These are phyloP conservation scores for Parnassius smintheus DNA, from an alignment of 2,888 invertebrate genomes.

Conservation along the genomic window DNA sequence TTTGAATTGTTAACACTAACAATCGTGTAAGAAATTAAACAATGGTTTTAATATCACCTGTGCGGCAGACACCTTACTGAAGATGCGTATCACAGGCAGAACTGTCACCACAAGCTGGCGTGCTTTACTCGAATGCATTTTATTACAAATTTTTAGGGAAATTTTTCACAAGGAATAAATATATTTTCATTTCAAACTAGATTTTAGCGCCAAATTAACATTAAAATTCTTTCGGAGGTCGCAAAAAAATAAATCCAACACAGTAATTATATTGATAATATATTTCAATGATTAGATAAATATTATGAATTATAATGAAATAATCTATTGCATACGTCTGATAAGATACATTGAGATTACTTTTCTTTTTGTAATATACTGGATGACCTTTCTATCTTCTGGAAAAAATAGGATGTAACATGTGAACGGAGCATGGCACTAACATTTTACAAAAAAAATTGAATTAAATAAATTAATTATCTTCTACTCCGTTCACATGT, in stretches of 20 bases:
- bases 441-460: no score
- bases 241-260: slow-evolving; percentile 3
- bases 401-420: no score
- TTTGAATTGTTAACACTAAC: no score
- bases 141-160: slow-evolving; percentile 10
- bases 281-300: slow-evolving; percentile 16
- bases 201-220: slow-evolving; percentile 5
- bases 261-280: slow-evolving; percentile 9
- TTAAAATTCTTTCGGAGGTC: not conserved
- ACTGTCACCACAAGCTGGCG: slow-evolving; percentile 50
- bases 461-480: no score
- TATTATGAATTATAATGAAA: not conserved
- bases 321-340: slow-evolving; percentile 9
- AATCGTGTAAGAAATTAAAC: no score
- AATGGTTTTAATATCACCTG: slow-evolving; percentile 49
- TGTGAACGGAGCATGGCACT: no score
- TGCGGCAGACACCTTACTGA: slow-evolving; percentile 61
- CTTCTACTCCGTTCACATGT: no score
- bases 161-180: slow-evolving; percentile 5
- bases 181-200: slow-evolving; percentile 3
- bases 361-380: not conserved
- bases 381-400: no score
- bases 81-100: slow-evolving; percentile 60
- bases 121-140: slow-evolving; percentile 33
- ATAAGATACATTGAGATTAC: slow-evolving; percentile 7